Evolutionary conservation across 2,888 invertebrate species (phyloP).

Genomic region (Lottia scabra): DNA sequence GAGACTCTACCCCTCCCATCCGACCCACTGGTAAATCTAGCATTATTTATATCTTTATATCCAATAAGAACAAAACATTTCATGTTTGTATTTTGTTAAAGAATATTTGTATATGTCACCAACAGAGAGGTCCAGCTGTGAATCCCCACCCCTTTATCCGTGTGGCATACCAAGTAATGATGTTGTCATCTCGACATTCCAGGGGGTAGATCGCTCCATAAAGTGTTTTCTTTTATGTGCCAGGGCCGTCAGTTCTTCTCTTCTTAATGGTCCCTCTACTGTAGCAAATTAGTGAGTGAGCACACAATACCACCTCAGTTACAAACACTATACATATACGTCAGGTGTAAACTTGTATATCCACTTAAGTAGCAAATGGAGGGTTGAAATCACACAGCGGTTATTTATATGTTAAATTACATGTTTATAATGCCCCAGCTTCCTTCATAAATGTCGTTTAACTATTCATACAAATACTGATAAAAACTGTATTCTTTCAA

Average conservation of each 20-base stretch:
- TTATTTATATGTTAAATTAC: not conserved
- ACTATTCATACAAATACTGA: not conserved
- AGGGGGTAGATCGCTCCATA: not conserved
- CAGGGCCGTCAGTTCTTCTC: slow-evolving; percentile 3
- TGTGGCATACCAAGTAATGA: slow-evolving; percentile 2
- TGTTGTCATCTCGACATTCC: not conserved
- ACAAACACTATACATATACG: not conserved
- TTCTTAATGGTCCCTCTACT: not conserved
- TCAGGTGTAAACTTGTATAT: slow-evolving; percentile 7
- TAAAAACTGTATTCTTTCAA: too few relatives aligned
- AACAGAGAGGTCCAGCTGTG: not conserved
- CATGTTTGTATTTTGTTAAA: not conserved
- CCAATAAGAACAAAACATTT: not conserved
- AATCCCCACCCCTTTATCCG: not conserved
- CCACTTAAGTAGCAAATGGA: slow-evolving; percentile 3
- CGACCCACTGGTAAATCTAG: too few relatives aligned
- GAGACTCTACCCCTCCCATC: too few relatives aligned
- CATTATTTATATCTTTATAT: not conserved
- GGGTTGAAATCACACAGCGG: not conserved
- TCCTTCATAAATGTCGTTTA: not conserved
- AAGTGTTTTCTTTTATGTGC: slow-evolving; percentile 4
- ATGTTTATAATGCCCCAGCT: not conserved
- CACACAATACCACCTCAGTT: not conserved
- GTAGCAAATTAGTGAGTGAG: not conserved
- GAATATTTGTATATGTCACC: not conserved